Base-by-base conservation (phyloP, 2,888 invertebrate species). In the Idaea straminata region DNA sequence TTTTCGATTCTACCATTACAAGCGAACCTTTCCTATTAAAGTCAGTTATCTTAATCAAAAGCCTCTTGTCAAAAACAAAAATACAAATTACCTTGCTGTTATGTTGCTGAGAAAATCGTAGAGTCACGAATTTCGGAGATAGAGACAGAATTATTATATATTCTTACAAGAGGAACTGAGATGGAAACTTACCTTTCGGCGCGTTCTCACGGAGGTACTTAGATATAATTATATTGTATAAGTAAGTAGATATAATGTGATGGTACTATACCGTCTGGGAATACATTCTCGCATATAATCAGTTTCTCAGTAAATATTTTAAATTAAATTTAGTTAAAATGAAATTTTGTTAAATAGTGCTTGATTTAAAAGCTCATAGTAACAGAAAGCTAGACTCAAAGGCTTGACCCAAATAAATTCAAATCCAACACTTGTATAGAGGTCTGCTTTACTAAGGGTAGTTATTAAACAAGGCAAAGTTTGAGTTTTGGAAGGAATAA, bases 101-200 rank as follows among this genome's bases (percentile, higher is more conserved):
- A 69, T 76, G 76, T 78, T 80, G 79, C 71, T 47, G 78, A 81
- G 75, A 75, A 83, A 87, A 88, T 85, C 80, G 82, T 83, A 82
- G 38, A 83, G 89, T 89, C 91, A 91, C 90, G 90, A 90, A 87
- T 86, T 83, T 83, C 67, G 76, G 77, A 66, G 81, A 83, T 62
- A 70, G 72, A 69, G 82, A 82, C 60, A 59, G 70, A 6, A 7
- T 15, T 66, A 77, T 74, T 65, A n/a, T 35, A 25, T 2, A 5
- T 61, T 58, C 61, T 34, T 15, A 1, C 15, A 10, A 47, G 77
- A 34, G 15, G n/a, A 66, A 83, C 64, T 67, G 76, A 66, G 82
- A 79, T 3, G 62, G 35, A 66, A 64, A 68, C 75, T 58, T 71
- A 75, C 76, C 80, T 83, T 79, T 76, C 77, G 79, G 74, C 76